A percentile compares a stretch with the other conserved stretches of the same genome.
Evolutionary conservation across 2,113 vertebrate species (phyloP).

Genomic region (Stigmatopora argus): DNA sequence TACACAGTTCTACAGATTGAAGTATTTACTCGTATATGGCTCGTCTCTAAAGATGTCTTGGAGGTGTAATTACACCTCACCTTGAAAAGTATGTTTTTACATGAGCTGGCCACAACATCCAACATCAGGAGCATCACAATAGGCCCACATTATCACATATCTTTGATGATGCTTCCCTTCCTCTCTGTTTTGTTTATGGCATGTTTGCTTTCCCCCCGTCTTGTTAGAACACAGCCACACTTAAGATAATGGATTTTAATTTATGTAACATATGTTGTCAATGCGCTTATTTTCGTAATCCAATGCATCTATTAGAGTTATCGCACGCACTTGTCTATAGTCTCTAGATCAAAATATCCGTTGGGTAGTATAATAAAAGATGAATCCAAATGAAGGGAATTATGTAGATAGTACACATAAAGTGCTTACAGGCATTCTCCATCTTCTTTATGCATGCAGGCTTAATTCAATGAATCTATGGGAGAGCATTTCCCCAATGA

Average conservation of each 20-base stretch:
- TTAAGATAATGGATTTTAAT: slow-evolving; percentile 36
- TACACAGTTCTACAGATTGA: slow-evolving; percentile 21
- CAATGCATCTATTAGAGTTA: slow-evolving; percentile 35
- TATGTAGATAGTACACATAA: slow-evolving; percentile 55
- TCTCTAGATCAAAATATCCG: slow-evolving; percentile 46
- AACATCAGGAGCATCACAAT: slow-evolving; percentile 8
- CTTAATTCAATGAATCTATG: slow-evolving; percentile 53
- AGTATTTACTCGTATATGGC: slow-evolving; percentile 33
- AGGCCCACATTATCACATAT: not conserved
- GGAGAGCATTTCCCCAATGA: slow-evolving; percentile 49
- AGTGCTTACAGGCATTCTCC: slow-evolving; percentile 53
- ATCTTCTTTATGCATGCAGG: slow-evolving; percentile 54
- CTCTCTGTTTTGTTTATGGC: not conserved
- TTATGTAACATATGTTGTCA: slow-evolving; percentile 36
- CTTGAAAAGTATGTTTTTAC: slow-evolving; percentile 11
- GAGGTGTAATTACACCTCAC: slow-evolving; percentile 27
- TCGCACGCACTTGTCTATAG: slow-evolving; percentile 33
- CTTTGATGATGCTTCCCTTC: not conserved
- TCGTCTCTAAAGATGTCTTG: slow-evolving; percentile 9
- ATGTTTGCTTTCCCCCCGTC: slow-evolving; percentile 3
- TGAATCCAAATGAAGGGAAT: slow-evolving; percentile 54
- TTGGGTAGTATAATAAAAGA: slow-evolving; percentile 43
- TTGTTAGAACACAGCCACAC: slow-evolving; percentile 16
- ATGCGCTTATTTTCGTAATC: slow-evolving; percentile 48
- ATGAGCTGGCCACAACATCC: slow-evolving; percentile 12